Conservation (phyloP, 37 sponge, comb jelly and placozoan genomes). For the Bolinopsis microptera region DNA sequence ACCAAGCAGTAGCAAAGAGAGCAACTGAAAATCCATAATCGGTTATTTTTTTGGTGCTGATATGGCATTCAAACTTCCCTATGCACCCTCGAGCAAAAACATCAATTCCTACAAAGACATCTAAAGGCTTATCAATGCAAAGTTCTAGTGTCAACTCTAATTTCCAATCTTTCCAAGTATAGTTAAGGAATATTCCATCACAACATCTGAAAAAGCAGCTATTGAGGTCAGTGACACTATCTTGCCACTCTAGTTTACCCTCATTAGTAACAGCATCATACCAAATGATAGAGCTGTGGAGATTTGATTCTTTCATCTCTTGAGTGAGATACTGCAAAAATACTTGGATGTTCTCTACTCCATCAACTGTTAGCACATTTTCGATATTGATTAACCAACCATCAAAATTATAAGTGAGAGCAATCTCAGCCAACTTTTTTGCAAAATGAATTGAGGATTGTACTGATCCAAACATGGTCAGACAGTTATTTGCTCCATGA, state of each 20-base stretch:
- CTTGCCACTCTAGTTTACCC: slow-evolving; percentile 97
- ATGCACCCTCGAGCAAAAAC: slow-evolving; percentile 92
- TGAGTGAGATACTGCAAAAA: slow-evolving; percentile 74
- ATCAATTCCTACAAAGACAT: slow-evolving; percentile 95
- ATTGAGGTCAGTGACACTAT: slow-evolving; percentile 80
- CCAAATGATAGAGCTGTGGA: slow-evolving; percentile 90
- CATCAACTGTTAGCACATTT: slow-evolving; percentile 78
- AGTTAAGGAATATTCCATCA: slow-evolving; percentile 98
- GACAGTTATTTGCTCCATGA: slow-evolving; percentile 79
- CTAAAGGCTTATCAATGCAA: slow-evolving; percentile 69
- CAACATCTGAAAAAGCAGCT: slow-evolving; percentile 86
- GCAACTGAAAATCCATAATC: slow-evolving; percentile 81
- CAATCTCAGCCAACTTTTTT: slow-evolving; percentile 78
- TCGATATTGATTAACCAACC: slow-evolving; percentile 99
- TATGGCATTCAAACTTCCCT: background rate
- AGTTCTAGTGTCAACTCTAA: slow-evolving; percentile 66
- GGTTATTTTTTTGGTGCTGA: slow-evolving; percentile 69
- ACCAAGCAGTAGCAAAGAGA: slow-evolving; percentile 98
- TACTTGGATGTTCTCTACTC: slow-evolving; percentile 67
- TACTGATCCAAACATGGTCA: slow-evolving; percentile 70
- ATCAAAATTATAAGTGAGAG: slow-evolving; percentile 86
- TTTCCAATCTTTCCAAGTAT: slow-evolving; percentile 79
- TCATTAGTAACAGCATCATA: slow-evolving; percentile 88
- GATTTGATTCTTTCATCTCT: slow-evolving; percentile 73
- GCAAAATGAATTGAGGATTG: slow-evolving; percentile 66